Base-by-base conservation (phyloP, 2,888 invertebrate species). In the Phania funesta region DNA sequence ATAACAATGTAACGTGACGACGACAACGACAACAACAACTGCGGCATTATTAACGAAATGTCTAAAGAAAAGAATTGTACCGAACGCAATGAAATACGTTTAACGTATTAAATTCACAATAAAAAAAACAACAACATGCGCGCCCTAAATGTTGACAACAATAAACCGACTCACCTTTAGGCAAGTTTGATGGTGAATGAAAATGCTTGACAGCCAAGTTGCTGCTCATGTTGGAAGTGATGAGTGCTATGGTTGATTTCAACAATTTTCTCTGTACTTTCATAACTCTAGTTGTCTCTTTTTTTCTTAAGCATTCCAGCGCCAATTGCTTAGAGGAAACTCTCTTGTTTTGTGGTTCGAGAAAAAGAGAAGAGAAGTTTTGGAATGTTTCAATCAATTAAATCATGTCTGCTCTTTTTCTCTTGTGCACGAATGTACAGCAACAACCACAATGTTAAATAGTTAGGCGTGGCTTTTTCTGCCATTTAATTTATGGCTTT, bases 151-250 rank as follows among this genome's bases (percentile, higher is more conserved):
- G 8, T 68, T 44, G 20, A 68, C 41, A 60, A 52, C 46, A 75
- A 70, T 16, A 65, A 67, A 46, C 68, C 84, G 80, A 77, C 82
- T 83, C 84, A 82, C 80, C 83, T 83, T 75, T 82, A 77, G 77
- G 79, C 84, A 75, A 84, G 82, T 78, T 80, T 80, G 80, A 84
- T 77, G 77, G 77, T 77, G 82, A 84, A 84, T 84, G 84, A 77
- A 62, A 50, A 60, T 71, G 78, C 78, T 71, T 78, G 78, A 78
- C 65, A 71, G 71, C 56, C 64, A 78, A 50, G 71, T 78, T 78
- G 78, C 52, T 78, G 71, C 64, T 46, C 48, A 77, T 71, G 78
- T 78, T 78, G 78, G 22, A 73, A 65, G 71, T 65, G 71, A 2
- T 65, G 78, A 71, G 78, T 58, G 64, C 9, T 71, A 64, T 67